Conservation (phyloP, 2,888 invertebrate species). For the Nephrotoma flavescens region DNA sequence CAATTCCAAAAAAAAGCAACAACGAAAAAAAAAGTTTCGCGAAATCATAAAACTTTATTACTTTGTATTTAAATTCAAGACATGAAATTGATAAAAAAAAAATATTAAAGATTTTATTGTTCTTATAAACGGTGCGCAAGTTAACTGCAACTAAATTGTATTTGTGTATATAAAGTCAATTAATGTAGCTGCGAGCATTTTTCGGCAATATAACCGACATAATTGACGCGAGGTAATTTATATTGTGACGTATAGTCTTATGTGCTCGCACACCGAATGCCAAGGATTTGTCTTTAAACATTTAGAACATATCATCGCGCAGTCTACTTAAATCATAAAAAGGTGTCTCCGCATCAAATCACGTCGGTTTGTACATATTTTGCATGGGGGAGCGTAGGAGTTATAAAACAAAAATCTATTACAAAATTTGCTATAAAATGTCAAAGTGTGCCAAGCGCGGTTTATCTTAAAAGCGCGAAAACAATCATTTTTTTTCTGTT, state of each 20-base stretch:
- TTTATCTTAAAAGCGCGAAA: background rate
- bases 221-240: background rate
- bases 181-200: background rate
- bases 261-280: background rate
- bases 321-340: background rate
- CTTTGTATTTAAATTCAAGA: background rate
- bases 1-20: background rate
- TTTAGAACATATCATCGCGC: background rate
- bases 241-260: background rate
- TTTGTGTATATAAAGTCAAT: background rate
- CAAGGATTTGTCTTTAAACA: background rate
- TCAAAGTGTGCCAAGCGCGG: background rate
- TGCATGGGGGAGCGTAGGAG: background rate
- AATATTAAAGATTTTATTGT: background rate
- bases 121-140: background rate
- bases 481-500: background rate
- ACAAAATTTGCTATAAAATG: background rate
- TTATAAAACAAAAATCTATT: background rate
- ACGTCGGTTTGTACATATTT: background rate
- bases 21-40: background rate
- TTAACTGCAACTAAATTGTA: background rate
- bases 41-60: background rate
- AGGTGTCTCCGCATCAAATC: background rate
- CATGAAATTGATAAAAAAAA: background rate
- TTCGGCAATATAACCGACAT: background rate